Base-by-base conservation (phyloP, 2,113 vertebrate species). In the Chamaetylas fuelleborni region DNA sequence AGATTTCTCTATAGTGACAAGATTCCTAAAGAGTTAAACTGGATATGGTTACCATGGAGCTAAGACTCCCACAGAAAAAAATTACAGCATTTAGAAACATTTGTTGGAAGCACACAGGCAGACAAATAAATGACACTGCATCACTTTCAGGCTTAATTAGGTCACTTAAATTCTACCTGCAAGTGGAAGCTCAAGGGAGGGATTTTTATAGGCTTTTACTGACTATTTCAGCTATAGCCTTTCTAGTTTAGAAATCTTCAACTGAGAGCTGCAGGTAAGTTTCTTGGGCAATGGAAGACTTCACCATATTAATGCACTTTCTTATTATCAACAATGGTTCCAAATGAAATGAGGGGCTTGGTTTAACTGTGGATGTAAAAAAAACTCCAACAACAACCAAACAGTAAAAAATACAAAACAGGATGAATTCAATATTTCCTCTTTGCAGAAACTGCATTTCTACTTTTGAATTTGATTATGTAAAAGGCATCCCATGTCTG, bases 31-130 rank as follows among this genome's bases (percentile, higher is more conserved):
- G 97, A 97, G 92, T 97, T 96, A 96, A 97, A 94, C 76, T 77
- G 65, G 80, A 80, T 97, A 94, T 93, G 84, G 97, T 98, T 98
- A 96, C 97, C 97, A 98, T 98, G 97, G 98, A 93, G 97, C 81
- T 96, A 90, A 96, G 69, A 92, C 95, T 97, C 95, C 94, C 91
- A 95, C 88, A 82, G 90, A 85, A 92, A 92, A 95, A 94, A 73
- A 95, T 70, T 50, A 88, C 82, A 94, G 95, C 88, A 97, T 97
- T 97, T 98, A 96, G 88, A 97, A 97, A 96, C 83, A 97, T 81
- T 97, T 97, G 91, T 96, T 97, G 81, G 69, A 90, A 93, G 88
- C 60, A 83, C 28, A 95, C 64, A 95, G 95, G 92, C 93, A 97
- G 93, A 88, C 82, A 96, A 96, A 96, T 94, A 98, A 97, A 84